These are phyloP conservation scores for Pantherophis guttatus DNA, from an alignment of 2,113 vertebrate species.

Conservation along the genomic window DNA sequence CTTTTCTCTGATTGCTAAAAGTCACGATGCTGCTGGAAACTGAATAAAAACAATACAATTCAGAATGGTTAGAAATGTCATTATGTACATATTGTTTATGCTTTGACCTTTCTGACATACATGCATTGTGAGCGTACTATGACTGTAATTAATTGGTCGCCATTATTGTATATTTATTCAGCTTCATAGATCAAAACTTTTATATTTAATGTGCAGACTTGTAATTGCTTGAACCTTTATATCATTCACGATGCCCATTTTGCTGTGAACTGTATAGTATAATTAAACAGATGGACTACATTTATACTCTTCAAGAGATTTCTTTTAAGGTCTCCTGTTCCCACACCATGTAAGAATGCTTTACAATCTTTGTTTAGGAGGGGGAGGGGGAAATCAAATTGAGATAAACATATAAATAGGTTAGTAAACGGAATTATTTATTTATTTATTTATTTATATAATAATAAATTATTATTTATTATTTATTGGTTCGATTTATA, in stretches of 20 bases:
- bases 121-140: conserved; percentile 6
- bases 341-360: not conserved
- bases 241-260: not conserved
- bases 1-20: not conserved
- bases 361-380: not conserved
- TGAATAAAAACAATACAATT: not conserved
- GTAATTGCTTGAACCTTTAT: conserved; percentile 20
- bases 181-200: not conserved
- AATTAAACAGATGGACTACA: not conserved
- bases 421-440: not conserved
- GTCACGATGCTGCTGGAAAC: not conserved
- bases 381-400: not conserved
- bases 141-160: conserved; percentile 13
- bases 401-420: not conserved
- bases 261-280: not conserved
- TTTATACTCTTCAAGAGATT: not conserved
- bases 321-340: not conserved
- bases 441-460: no score
- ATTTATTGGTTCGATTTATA: no score
- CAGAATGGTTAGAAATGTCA: not conserved
- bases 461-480: no score
- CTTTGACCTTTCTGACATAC: not conserved
- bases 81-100: conserved; percentile 6
- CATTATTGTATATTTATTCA: conserved; percentile 3
- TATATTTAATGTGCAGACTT: not conserved